Conservation (phyloP, 2,888 invertebrate genomes). For the Drosophila cognata region DNA sequence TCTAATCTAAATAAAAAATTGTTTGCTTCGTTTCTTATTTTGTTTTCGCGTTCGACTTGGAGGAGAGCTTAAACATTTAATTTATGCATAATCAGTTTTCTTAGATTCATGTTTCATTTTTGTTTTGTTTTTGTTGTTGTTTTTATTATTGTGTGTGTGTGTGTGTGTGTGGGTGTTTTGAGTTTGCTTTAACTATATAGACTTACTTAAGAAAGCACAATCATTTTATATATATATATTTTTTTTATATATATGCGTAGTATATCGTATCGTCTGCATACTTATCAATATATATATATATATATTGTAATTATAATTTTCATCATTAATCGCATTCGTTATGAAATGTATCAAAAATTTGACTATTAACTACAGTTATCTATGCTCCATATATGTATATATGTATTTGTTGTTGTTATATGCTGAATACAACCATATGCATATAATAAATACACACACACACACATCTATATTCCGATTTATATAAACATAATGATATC, state of each 20-base stretch:
- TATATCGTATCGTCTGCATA: slow-evolving; percentile 46
- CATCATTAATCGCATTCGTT: slow-evolving; percentile 38
- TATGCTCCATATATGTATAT: slow-evolving; percentile 47
- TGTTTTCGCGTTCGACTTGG: slow-evolving; percentile 42
- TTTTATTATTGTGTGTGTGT: not conserved
- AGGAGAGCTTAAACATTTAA: slow-evolving; percentile 60
- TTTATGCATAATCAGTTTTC: slow-evolving; percentile 74
- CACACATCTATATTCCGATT: slow-evolving; percentile 39
- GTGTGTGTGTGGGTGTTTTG: slow-evolving; percentile 15
- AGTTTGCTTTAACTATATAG: slow-evolving; percentile 29
- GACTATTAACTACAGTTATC: slow-evolving; percentile 75
- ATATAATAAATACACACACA: slow-evolving; percentile 29
- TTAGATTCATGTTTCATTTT: slow-evolving; percentile 33
- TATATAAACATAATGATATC: slow-evolving; percentile 77
- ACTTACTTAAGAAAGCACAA: slow-evolving; percentile 68
- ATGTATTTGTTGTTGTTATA: slow-evolving; percentile 35
- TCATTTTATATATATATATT: slow-evolving; percentile 39
- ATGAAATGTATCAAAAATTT: slow-evolving; percentile 78
- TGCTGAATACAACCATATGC: slow-evolving; percentile 17
- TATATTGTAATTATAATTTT: slow-evolving; percentile 27
- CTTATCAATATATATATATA: slow-evolving; percentile 35
- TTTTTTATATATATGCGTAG: slow-evolving; percentile 33
- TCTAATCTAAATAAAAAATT: slow-evolving; percentile 63
- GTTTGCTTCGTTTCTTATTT: slow-evolving; percentile 18
- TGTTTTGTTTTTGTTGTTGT: too few relatives aligned